phyloP scores from a whole-genome alignment of 2,797 vertebrate genomes.

The Vespertilio murinus region DNA sequence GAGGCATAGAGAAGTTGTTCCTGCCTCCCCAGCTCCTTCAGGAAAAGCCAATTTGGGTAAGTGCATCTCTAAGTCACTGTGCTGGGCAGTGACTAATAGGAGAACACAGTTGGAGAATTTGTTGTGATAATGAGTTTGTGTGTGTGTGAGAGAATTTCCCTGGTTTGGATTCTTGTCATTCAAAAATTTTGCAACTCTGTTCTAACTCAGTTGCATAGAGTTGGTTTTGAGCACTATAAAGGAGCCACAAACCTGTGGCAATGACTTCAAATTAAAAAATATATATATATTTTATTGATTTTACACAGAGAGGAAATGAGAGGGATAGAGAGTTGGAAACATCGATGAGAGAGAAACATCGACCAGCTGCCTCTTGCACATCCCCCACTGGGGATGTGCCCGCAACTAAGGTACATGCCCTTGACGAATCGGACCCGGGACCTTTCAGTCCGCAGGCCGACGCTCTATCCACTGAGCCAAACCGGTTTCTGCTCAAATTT shows the following conservation, averaged over 20 bases:
- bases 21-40: background rate
- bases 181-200: background rate
- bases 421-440: no score
- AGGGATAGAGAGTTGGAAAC: no score
- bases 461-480: no score
- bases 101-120: conserved; percentile 1
- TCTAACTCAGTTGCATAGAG: background rate
- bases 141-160: background rate
- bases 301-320: no score
- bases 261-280: no score
- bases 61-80: background rate
- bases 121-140: background rate
- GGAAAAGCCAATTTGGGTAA: conserved; percentile 24
- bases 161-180: background rate
- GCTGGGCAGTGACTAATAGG: conserved; percentile 37
- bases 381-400: no score
- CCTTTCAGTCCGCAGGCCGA: no score
- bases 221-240: background rate
- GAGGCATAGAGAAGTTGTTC: background rate
- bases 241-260: background rate
- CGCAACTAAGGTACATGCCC: no score
- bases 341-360: no score
- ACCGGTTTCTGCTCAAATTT: no score
- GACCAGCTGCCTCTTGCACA: no score
- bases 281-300: no score